Conservation (phyloP, 2,113 vertebrate species). For the Bambusicola thoracicus region DNA sequence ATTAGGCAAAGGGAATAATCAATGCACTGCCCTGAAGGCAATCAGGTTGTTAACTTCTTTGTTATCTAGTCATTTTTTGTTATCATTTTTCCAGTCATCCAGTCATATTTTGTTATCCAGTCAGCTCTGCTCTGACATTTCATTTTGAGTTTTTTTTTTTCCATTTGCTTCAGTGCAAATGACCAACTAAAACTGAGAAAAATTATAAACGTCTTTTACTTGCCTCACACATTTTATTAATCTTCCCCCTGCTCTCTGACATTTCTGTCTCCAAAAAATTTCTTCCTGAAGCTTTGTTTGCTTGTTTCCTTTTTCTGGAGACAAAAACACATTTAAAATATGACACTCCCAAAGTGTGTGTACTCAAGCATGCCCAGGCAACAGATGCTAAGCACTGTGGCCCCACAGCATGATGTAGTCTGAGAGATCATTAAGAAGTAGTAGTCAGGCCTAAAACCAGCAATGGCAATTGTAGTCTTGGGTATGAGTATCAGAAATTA, state of each 20-base stretch:
- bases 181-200: neutral
- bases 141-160: neutral
- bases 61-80: no score
- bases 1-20: neutral
- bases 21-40: neutral
- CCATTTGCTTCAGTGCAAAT: neutral
- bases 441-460: neutral
- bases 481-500: neutral
- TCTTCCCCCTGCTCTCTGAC: neutral
- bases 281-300: neutral
- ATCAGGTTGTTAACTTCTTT: neutral
- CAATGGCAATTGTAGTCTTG: neutral
- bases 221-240: conserved; percentile 27
- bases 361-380: neutral
- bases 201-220: neutral
- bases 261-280: neutral
- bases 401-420: rapidly evolving
- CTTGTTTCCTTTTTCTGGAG: neutral
- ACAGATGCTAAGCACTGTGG: neutral
- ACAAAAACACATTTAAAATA: conserved; percentile 1
- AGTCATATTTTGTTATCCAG: neutral
- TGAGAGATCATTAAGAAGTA: neutral
- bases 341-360: neutral
- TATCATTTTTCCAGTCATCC: no score
- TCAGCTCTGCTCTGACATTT: neutral